Base-by-base conservation (phyloP, 2,113 vertebrate species). In the Elanoides forficatus region DNA sequence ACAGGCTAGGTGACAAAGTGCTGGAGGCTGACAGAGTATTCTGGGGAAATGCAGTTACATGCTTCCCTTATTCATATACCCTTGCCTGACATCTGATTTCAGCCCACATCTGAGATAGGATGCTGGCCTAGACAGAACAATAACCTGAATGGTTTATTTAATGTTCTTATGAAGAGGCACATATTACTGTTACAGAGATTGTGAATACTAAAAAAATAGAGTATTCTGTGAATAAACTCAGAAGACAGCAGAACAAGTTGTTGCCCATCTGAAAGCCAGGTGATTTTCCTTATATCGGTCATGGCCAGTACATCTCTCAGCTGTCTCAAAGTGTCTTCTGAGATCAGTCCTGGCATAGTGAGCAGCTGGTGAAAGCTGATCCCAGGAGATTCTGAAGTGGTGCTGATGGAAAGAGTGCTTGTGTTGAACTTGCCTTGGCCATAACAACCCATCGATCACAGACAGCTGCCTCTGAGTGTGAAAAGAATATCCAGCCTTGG, bases 361-460 rank as follows among this genome's bases (percentile, higher is more conserved):
- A 92, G 86, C 94, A 97, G 86, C 90, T 96, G 95, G 25, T 86
- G 97, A 95, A 96, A 97, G 56, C 30, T 92, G 86, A 97, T 26
- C 72, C 47, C 27, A 34, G 42, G 63, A 67, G 60, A 79, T 81
- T 88, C 80, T 93, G 91, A 66, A 88, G 59, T 55, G 65, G 29
- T 92, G 80, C 86, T 92, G 76, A 93, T 92, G 80, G 88, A 93
- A 93, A 92, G 58, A 81, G 47, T 29, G 43, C 59, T 76, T 47
- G 26, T 59, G 59, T 30, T 90, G 55, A 71, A 52, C 55, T 71
- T 88, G 58, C n/a, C 42, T 81, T 43, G 60, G 29, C 92, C 91
- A 75, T 65, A 89, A 56, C 43, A 89, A 32, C 56, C 91, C 30
- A 59, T 97, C 94, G 95, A 11, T 96, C 94, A 94, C 43, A 79